Evolutionary conservation across 2,113 vertebrate genomes (phyloP).

Genomic region (Pelodiscus sinensis): DNA sequence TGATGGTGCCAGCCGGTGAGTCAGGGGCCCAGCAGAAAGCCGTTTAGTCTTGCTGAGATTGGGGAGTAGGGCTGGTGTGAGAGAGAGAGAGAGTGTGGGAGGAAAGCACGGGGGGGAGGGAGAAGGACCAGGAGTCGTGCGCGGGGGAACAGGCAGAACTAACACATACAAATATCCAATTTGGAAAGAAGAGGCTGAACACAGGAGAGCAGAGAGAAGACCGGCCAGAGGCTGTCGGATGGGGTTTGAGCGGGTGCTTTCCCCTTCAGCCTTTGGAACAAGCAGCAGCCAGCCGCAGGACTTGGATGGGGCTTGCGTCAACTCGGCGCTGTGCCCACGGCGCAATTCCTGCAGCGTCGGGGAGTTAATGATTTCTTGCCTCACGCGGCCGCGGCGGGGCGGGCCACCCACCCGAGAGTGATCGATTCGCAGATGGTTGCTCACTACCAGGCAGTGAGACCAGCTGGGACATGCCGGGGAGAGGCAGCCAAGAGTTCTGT

Average conservation of each 20-base stretch:
- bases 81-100: neutral
- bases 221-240: neutral
- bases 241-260: accelerated
- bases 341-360: neutral
- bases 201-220: too few species aligned
- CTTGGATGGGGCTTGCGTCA: neutral
- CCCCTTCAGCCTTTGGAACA: accelerated
- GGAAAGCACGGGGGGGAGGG: accelerated
- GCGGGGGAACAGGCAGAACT: too few species aligned
- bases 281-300: accelerated
- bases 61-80: neutral
- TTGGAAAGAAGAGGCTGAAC: neutral
- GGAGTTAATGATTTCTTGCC: slow-evolving; percentile 72
- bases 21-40: neutral
- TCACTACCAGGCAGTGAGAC: slow-evolving; percentile 55
- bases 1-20: neutral
- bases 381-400: slow-evolving; percentile 7
- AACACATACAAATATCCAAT: neutral
- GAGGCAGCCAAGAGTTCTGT: slow-evolving; percentile 59
- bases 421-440: slow-evolving; percentile 55
- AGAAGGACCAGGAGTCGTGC: too few species aligned
- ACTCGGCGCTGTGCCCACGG: neutral
- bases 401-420: slow-evolving; percentile 62
- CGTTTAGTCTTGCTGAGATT: neutral
- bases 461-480: slow-evolving; percentile 73